Base-by-base conservation (phyloP, 2,113 vertebrate species). In the Tetraodon nigroviridis region DNA sequence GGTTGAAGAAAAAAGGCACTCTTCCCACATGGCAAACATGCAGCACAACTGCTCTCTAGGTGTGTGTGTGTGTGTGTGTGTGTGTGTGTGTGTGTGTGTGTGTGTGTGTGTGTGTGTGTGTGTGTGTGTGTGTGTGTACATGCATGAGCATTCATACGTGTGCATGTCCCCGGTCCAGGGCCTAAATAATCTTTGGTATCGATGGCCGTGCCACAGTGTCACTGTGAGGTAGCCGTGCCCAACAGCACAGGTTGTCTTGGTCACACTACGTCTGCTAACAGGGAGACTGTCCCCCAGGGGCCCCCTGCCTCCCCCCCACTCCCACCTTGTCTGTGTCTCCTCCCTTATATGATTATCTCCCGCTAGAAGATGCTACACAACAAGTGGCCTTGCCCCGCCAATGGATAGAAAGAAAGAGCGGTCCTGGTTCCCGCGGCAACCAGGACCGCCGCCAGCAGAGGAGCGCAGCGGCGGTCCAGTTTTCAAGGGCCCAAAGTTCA, bases 131-230 rank as follows among this genome's bases (percentile, higher is more conserved):
- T 63, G 64, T 69, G 58, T 70, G 63, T 61, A 19, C 66, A 54
- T 62, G 53, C 61, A 56, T 73, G 62, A 64, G 51, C 70, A 56
- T 70, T 45, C 50, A 16, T 58, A 51, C 27, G 57, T 79, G 44
- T 65, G 65, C 64, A 54, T 10, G 64, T 81, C 73, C 78, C 61
- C 59, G 53, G 57, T 79, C 73, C 79, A 76, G 73, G 90, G 91
- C 81, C 58, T 86, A 84, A 91, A 92, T 89, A 90, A 93, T 98
- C 95, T 98, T 98, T 98, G 95, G 95, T 97, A 95, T 94, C 89
- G 90, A 91, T 86, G 86, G 92, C 93, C 91, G 93, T 93, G 81
- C 92, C 93, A 92, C 91, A 91, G 91, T 89, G 87, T 90, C 89
- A 27, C 90, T 91, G 90, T 93, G 92, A 97, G 93, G 93, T 94